These are phyloP conservation scores for Bradypodion ventrale DNA, from an alignment of 2,797 vertebrate species.

Conservation along the genomic window DNA sequence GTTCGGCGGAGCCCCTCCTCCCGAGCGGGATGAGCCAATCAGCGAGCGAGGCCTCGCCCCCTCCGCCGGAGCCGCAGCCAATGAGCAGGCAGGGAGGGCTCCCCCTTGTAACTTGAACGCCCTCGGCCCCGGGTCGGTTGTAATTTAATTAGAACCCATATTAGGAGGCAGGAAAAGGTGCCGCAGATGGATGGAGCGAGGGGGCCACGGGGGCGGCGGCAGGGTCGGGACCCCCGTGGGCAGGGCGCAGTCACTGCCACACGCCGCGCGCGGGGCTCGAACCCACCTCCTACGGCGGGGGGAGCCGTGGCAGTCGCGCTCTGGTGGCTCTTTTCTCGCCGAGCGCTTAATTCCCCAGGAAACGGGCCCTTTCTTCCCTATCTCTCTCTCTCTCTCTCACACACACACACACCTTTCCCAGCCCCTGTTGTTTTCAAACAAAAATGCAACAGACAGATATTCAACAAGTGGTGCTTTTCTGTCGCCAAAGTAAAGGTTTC, in stretches of 20 bases:
- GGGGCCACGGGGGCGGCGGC: neutral
- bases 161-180: conserved; percentile 31
- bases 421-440: neutral
- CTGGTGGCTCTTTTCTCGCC: neutral
- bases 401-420: too few species aligned
- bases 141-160: conserved; percentile 39
- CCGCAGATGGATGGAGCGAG: neutral
- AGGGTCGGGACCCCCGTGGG: neutral
- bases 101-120: conserved; percentile 12
- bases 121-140: neutral
- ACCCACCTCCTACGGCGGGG: neutral
- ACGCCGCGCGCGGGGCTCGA: neutral
- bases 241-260: too few species aligned
- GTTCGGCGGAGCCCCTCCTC: conserved; percentile 4
- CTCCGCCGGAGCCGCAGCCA: neutral
- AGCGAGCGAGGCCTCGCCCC: neutral
- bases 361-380: too few species aligned
- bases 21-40: neutral
- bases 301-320: neutral
- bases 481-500: too few species aligned
- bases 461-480: neutral
- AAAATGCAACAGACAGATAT: too few species aligned
- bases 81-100: neutral
- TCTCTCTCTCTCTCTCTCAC: too few species aligned
- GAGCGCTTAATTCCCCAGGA: too few species aligned